These are phyloP conservation scores for Dicyrtoma fusca DNA, from an alignment of 2,888 invertebrate species.

Conservation along the genomic window DNA sequence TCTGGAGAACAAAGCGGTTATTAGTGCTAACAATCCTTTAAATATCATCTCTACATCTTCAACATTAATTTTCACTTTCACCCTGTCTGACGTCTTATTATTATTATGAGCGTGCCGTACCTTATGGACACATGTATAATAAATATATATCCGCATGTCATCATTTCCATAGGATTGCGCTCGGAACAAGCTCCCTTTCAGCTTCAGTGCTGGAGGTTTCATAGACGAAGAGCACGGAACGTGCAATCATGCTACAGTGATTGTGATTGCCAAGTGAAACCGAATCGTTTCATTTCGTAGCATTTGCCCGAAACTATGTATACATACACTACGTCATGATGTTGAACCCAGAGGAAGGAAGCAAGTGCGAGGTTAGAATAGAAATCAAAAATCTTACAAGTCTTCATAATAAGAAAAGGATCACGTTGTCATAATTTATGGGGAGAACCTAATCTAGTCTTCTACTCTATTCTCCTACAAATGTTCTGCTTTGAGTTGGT, in stretches of 20 bases:
- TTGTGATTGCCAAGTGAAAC: too few relatives aligned
- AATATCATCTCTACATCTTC: too few relatives aligned
- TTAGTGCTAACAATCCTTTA: too few relatives aligned
- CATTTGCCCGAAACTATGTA: too few relatives aligned
- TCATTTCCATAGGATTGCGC: too few relatives aligned
- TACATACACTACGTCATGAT: too few relatives aligned
- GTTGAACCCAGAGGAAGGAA: background rate
- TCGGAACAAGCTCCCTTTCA: too few relatives aligned
- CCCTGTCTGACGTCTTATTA: background rate
- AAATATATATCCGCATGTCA: too few relatives aligned
- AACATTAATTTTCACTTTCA: constrained; percentile 3
- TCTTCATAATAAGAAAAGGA: constrained; percentile 25
- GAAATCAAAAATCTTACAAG: constrained; percentile 29
- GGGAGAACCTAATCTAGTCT: constrained; percentile 23
- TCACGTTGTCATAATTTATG: constrained; percentile 34
- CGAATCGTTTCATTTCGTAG: too few relatives aligned
- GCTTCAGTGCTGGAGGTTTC: too few relatives aligned
- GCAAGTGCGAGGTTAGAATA: constrained; percentile 7
- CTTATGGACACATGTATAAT: constrained; percentile 2
- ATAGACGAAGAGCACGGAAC: too few relatives aligned
- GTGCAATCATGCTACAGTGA: too few relatives aligned
- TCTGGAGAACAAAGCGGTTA: background rate
- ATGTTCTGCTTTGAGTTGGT: constrained; percentile 1
- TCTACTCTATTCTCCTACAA: background rate
- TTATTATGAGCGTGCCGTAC: background rate